A percentile compares a stretch with the other conserved stretches of the same genome.
Conservation (phyloP, 2,888 invertebrate genomes). For the Phania funesta region DNA sequence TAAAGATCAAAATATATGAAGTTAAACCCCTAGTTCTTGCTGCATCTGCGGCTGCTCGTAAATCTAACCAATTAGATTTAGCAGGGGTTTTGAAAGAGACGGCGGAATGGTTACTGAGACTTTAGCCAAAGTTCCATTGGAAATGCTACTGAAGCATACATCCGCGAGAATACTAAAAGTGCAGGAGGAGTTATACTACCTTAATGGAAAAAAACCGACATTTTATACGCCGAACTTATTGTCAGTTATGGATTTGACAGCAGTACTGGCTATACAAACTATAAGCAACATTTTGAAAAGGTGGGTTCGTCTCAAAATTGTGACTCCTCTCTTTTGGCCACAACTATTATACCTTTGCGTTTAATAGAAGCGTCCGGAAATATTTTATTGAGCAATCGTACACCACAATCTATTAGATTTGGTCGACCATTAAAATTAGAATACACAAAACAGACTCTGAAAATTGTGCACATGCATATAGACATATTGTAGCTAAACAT, state of each 20-base stretch:
- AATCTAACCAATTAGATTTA: too few relatives aligned
- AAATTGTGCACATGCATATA: too few relatives aligned
- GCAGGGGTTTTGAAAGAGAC: too few relatives aligned
- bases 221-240: background rate
- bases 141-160: constrained; percentile 16
- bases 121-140: too few relatives aligned
- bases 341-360: constrained; percentile 11
- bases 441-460: too few relatives aligned
- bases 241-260: constrained; percentile 5
- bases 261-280: background rate
- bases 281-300: constrained; percentile 3
- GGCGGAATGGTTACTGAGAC: constrained; percentile 12
- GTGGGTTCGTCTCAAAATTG: background rate
- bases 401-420: too few relatives aligned
- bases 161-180: constrained; percentile 7
- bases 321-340: constrained; percentile 4
- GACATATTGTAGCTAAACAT: too few relatives aligned
- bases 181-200: background rate
- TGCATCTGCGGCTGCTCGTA: background rate
- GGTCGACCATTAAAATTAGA: too few relatives aligned
- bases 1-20: background rate
- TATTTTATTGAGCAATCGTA: constrained; percentile 6
- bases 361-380: constrained; percentile 11
- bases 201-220: background rate
- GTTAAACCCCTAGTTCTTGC: background rate